These are phyloP conservation scores for Strix aluco DNA, from an alignment of 2,113 vertebrate genomes.

Conservation along the genomic window DNA sequence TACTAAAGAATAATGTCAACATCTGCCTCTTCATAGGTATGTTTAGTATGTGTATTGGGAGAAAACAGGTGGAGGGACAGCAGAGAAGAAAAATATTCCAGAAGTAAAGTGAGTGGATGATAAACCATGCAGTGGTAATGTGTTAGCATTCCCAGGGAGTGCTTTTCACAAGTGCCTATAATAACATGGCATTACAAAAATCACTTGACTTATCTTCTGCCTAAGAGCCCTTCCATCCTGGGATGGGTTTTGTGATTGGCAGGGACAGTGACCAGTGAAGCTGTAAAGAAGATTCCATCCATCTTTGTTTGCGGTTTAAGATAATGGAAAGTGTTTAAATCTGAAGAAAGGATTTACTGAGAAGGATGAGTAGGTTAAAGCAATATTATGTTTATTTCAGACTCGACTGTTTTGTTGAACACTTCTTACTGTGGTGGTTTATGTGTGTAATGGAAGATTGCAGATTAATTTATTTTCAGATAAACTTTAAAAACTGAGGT, in stretches of 20 bases:
- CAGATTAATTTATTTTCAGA: neutral
- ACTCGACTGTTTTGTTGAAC: accelerated
- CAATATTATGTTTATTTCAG: neutral
- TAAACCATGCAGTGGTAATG: neutral
- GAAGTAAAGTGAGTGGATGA: neutral
- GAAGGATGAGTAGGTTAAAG: neutral
- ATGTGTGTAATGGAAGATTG: neutral
- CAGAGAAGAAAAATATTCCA: neutral
- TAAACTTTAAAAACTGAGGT: neutral
- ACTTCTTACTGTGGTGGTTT: neutral
- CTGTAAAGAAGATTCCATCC: neutral
- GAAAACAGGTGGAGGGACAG: neutral
- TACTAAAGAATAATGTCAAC: neutral
- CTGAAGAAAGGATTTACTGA: neutral
- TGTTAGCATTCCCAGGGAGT: neutral
- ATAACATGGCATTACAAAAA: neutral
- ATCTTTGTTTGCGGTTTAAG: neutral
- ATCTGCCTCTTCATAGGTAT: neutral
- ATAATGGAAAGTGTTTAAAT: neutral
- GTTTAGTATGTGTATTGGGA: neutral
- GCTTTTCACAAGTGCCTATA: neutral
- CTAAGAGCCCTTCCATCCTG: neutral
- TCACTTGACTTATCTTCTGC: neutral
- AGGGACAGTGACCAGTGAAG: neutral
- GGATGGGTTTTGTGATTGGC: neutral